phyloP scores from a whole-genome alignment of 2,888 invertebrate species.

The Smittia aterrima region DNA sequence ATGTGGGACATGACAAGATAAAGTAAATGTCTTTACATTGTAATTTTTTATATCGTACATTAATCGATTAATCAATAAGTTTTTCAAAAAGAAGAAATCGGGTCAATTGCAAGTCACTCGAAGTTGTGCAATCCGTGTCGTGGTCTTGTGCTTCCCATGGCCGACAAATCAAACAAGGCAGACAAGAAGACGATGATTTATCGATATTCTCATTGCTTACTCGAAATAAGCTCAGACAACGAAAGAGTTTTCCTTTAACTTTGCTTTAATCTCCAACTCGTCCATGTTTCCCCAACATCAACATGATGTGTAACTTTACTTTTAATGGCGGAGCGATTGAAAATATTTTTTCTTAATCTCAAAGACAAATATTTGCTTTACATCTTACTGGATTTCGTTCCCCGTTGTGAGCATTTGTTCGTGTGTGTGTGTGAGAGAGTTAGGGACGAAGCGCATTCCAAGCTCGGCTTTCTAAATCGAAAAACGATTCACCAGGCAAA shows the following conservation, averaged over 20 bases:
- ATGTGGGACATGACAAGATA: slow-evolving; percentile 1
- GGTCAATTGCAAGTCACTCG: slow-evolving; percentile 39
- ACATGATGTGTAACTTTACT: neutral
- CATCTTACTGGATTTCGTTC: neutral
- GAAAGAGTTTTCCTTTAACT: neutral
- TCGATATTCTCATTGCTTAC: slow-evolving; percentile 28
- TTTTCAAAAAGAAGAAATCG: slow-evolving; percentile 32
- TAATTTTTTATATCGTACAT: slow-evolving; percentile 8
- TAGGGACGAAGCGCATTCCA: neutral
- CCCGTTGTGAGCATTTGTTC: neutral
- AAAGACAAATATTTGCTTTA: slow-evolving; percentile 15
- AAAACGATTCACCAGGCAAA: slow-evolving; percentile 3
- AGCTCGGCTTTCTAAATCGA: slow-evolving; percentile 5
- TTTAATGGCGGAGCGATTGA: neutral
- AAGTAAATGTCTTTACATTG: neutral
- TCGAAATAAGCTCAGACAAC: too few species aligned
- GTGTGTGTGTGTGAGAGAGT: neutral
- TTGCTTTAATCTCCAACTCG: neutral
- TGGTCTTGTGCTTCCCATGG: neutral
- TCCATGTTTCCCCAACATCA: neutral
- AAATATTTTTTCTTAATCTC: slow-evolving; percentile 5
- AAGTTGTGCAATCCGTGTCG: slow-evolving; percentile 29
- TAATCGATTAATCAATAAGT: slow-evolving; percentile 33
- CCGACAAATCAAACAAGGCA: neutral
- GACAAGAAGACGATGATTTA: slow-evolving; percentile 28